Percentiles rank a stretch among this genome's conserved stretches.
Evolutionary conservation across 2,113 vertebrate genomes (phyloP).

Genomic region (Cathartes aura): DNA sequence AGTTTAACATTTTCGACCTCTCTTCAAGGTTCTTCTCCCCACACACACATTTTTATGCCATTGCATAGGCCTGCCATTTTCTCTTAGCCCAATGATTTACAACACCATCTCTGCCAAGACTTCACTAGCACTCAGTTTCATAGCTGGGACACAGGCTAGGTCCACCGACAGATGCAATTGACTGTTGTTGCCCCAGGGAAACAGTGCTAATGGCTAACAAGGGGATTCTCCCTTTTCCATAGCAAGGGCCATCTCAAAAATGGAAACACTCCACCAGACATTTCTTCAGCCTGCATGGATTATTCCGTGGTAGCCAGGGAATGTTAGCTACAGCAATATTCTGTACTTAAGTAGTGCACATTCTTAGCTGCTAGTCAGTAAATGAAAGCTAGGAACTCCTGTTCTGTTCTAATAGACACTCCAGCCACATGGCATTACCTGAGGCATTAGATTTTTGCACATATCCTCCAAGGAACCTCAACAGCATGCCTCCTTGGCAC

Average conservation of each 20-base stretch:
- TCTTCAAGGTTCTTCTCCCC: background rate
- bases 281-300: background rate
- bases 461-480: background rate
- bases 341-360: background rate
- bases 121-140: background rate
- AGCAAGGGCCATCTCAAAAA: background rate
- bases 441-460: background rate
- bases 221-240: background rate
- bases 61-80: background rate
- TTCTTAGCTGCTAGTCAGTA: background rate
- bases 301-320: background rate
- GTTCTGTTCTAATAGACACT: background rate
- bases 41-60: background rate
- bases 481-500: background rate
- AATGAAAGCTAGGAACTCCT: background rate
- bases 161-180: background rate
- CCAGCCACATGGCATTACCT: too few species aligned
- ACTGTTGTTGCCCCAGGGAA: background rate
- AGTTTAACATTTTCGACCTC: background rate
- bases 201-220: background rate
- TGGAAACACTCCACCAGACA: background rate
- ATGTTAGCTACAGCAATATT: background rate
- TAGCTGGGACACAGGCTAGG: background rate
- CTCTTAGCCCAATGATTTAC: background rate
- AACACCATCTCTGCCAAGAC: background rate